Percentiles rank a stretch among this genome's conserved stretches.
Conservation (phyloP, 2,888 invertebrate species). For the Allophyes oxyacanthae region DNA sequence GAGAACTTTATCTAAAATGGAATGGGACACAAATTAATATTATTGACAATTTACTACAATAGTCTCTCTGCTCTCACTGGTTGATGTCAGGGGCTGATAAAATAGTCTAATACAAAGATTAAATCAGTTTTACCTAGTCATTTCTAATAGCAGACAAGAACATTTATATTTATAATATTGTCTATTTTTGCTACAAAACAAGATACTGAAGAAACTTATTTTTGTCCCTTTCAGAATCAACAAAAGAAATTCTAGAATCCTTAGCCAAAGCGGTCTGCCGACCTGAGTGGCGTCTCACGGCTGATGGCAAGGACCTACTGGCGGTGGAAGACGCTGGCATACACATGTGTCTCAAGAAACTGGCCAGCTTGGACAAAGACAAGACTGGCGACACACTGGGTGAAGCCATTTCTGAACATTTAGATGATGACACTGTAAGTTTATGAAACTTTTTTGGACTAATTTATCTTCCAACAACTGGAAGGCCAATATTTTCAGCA, state of each 20-base stretch:
- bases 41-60: no score
- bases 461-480: no score
- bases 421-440: slow-evolving; percentile 89
- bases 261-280: slow-evolving; percentile 77
- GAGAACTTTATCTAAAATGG: no score
- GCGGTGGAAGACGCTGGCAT: slow-evolving; percentile 93
- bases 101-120: no score
- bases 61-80: no score
- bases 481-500: no score
- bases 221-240: slow-evolving; percentile 68
- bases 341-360: slow-evolving; percentile 93
- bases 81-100: no score
- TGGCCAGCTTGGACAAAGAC: slow-evolving; percentile 91
- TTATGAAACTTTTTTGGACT: background rate
- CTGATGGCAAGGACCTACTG: slow-evolving; percentile 78
- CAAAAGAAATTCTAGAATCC: slow-evolving; percentile 73
- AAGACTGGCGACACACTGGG: slow-evolving; percentile 88
- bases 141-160: no score
- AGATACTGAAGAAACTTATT: background rate
- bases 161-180: no score
- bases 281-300: slow-evolving; percentile 88
- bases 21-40: no score
- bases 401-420: slow-evolving; percentile 83
- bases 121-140: no score
- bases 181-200: no score